These are phyloP conservation scores for Pipa parva DNA, from an alignment of 2,113 vertebrate species.

Conservation along the genomic window DNA sequence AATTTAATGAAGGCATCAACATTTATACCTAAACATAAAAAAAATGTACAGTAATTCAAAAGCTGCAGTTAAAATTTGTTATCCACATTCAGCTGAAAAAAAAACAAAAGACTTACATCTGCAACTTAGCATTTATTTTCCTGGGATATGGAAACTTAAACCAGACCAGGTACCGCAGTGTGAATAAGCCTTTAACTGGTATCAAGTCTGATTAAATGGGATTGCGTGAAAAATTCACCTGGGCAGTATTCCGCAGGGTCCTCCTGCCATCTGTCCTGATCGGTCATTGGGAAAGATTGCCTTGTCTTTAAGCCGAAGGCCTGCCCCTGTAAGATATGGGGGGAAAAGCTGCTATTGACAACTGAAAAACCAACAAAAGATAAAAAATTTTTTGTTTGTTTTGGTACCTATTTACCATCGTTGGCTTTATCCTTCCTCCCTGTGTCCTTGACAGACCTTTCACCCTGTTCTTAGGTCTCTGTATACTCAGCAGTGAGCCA, in stretches of 20 bases:
- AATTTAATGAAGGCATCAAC: no score
- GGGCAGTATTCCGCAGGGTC: conserved; percentile 56
- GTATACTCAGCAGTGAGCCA: conserved; percentile 8
- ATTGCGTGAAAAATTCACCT: conserved; percentile 64
- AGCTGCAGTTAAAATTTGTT: no score
- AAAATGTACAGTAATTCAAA: no score
- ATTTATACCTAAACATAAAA: no score
- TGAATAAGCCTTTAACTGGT: no score
- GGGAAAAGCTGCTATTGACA: neutral
- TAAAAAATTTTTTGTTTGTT: neutral
- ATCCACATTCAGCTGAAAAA: no score
- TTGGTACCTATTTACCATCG: neutral
- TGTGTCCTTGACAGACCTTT: conserved; percentile 3
- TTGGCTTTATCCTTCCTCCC: neutral
- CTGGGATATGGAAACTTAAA: no score
- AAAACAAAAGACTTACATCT: no score
- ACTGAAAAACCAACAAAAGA: neutral
- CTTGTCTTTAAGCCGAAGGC: neutral
- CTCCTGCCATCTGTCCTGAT: conserved; percentile 53
- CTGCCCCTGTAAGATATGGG: conserved; percentile 6
- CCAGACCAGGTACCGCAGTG: no score
- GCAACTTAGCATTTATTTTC: no score
- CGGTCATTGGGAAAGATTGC: conserved; percentile 23
- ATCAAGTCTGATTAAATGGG: no score
- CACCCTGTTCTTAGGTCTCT: conserved; percentile 11